A percentile compares a stretch with the other conserved stretches of the same genome.
These are phyloP conservation scores for Antheraea assamensis DNA, from an alignment of 2,888 invertebrate genomes.

Conservation along the genomic window DNA sequence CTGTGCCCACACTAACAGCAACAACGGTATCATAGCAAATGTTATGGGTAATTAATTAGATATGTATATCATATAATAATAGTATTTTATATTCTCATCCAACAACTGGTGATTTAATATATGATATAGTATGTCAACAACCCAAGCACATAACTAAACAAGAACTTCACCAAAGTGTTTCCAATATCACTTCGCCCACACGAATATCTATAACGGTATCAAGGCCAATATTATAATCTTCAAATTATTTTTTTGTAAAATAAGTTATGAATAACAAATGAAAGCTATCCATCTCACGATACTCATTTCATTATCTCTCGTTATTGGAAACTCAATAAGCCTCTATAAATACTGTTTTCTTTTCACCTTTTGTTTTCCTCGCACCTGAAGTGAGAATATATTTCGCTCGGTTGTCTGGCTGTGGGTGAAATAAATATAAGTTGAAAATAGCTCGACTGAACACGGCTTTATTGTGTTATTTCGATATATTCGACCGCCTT, in stretches of 20 bases:
- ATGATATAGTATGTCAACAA: too few species aligned
- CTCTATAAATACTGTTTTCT: constrained; percentile 23
- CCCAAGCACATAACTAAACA: too few species aligned
- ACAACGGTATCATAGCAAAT: not conserved
- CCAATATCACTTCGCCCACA: not conserved
- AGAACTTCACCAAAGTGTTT: too few species aligned
- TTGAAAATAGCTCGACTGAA: constrained; percentile 31
- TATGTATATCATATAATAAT: too few species aligned
- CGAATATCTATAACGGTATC: not conserved
- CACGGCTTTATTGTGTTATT: constrained; percentile 47
- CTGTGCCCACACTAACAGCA: not conserved
- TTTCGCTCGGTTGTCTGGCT: constrained; percentile 42
- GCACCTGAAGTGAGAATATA: constrained; percentile 30
- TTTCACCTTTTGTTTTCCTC: constrained; percentile 44
- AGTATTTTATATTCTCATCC: too few species aligned
- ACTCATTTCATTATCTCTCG: constrained; percentile 62
- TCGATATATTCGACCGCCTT: constrained; percentile 24
- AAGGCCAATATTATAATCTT: not conserved
- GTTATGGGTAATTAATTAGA: too few species aligned
- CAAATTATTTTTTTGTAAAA: not conserved
- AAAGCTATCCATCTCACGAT: constrained; percentile 43
- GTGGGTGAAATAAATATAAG: constrained; percentile 50
- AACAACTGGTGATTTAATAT: too few species aligned
- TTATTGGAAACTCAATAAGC: constrained; percentile 66
- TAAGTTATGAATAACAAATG: constrained; percentile 49